Evolutionary conservation across 2,797 vertebrate species (phyloP), one percentile per base, ranked within the genome.

Genomic region (Pterois miles): DNA sequence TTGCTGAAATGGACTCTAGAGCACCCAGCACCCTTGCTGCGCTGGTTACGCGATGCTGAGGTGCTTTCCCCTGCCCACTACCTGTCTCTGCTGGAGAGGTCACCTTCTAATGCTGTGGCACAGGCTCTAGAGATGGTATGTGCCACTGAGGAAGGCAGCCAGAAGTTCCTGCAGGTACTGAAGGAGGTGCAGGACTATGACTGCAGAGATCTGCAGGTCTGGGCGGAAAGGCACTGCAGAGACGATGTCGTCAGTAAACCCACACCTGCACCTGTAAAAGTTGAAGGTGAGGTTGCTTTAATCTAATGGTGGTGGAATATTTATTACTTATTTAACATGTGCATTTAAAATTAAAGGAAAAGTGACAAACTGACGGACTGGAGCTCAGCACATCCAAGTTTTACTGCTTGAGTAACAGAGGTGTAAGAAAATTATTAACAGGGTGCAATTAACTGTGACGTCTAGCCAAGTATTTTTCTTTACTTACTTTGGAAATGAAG

Each of bases 121-220:
- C 86, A 90, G 43, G 79, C 88, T 48, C 82, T 95, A 40, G 93
- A 95, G 34, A 78, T 66, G 0, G 89, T 90, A 62, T 88, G 89
- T 33, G 31, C 83, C 59, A 75, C 72, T 1, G 92, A 92, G 50
- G 78, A 85, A 12, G 78, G 78, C 34, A 93, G 93, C 75, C 60
- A 43, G 31, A 71, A 20, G n/a, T 94, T 95, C 78, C 81, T 95
- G 52, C 66, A 78, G 67, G 93, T 92, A 27, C 85, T 95, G 63
- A 65, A 29, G 33, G 85, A 94, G 22, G 91, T 95, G 67, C 88
- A 94, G 65, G 93, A 94, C 67, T 91, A 89, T 67, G 95, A 95
- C 67, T 79, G 91, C 33, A 71, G 71, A 11, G 92, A 94, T 36
- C 82, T 95, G 63, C 93, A 94, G 31, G 38, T 63, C 10, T 95